Percentiles rank a stretch among this genome's conserved stretches.
Evolutionary conservation across 2,888 invertebrate genomes (phyloP).

Genomic region (Cremastinae sp.): DNA sequence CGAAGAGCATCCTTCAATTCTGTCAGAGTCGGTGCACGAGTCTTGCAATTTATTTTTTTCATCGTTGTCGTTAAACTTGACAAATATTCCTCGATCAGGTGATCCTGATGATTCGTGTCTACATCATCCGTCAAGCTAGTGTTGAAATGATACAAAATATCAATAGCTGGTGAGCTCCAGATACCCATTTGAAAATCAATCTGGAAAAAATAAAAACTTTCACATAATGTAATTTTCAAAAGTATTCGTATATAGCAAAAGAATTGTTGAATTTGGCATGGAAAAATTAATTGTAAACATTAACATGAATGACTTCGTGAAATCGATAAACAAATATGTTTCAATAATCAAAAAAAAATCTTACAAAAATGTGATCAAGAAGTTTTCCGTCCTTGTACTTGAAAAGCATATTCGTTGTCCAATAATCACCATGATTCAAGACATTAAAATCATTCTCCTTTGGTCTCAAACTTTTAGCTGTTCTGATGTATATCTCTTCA

Average conservation of each 20-base stretch:
- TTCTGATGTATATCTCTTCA: conserved; percentile 51
- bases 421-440: conserved; percentile 75
- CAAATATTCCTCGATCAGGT: conserved; percentile 69
- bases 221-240: too few species aligned
- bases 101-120: conserved; percentile 55
- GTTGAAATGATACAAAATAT: conserved; percentile 80
- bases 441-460: conserved; percentile 71
- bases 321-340: too few species aligned
- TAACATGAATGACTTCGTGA: too few species aligned
- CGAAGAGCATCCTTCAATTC: conserved; percentile 61
- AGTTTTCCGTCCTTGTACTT: conserved; percentile 69
- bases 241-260: too few species aligned
- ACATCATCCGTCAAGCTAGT: conserved; percentile 73
- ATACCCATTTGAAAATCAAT: conserved; percentile 80
- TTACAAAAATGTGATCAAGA: conserved; percentile 68
- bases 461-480: background rate
- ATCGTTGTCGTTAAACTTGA: conserved; percentile 63
- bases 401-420: conserved; percentile 77
- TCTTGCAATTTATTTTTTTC: conserved; percentile 68
- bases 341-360: background rate
- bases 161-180: conserved; percentile 79
- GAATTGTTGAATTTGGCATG: too few species aligned
- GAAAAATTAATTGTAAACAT: too few species aligned
- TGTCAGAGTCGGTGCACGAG: conserved; percentile 65
- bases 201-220: conserved; percentile 72